Conservation (phyloP, 2,113 vertebrate genomes). For the Psittacula cyanocephala region DNA sequence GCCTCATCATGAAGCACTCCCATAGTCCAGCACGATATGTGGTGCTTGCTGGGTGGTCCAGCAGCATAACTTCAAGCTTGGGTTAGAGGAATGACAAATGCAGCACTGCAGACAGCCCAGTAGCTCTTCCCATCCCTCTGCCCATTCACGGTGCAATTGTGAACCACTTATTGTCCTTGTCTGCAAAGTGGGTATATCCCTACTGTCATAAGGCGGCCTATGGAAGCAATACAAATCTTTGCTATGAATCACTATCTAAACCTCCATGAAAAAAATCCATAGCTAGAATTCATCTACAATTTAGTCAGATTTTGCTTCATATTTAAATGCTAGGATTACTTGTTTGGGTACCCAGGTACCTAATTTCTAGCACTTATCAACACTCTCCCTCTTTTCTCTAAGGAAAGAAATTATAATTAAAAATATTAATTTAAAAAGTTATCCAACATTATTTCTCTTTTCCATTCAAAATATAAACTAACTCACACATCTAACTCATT, state of each 20-base stretch:
- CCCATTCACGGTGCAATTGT: accelerated
- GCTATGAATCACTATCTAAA: background rate
- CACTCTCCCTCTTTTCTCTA: background rate
- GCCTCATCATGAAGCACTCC: background rate
- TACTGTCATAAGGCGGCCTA: accelerated
- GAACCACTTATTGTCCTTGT: accelerated
- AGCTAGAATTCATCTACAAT: background rate
- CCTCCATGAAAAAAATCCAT: background rate
- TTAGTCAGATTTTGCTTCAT: background rate
- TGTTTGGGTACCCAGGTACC: background rate
- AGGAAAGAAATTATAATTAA: background rate
- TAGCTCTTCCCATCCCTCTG: background rate
- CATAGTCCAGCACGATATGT: background rate
- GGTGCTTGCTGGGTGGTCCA: background rate
- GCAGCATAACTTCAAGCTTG: background rate
- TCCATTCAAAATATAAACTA: background rate
- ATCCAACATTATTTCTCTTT: background rate
- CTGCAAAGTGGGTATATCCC: background rate
- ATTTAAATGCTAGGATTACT: background rate
- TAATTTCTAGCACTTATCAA: background rate
- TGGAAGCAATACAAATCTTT: background rate
- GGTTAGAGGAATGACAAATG: background rate
- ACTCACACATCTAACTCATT: background rate
- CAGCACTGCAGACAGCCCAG: too few relatives aligned
- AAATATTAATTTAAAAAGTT: background rate